Evolutionary conservation across 2,113 vertebrate species (phyloP).

Genomic region (Stercorarius parasiticus): DNA sequence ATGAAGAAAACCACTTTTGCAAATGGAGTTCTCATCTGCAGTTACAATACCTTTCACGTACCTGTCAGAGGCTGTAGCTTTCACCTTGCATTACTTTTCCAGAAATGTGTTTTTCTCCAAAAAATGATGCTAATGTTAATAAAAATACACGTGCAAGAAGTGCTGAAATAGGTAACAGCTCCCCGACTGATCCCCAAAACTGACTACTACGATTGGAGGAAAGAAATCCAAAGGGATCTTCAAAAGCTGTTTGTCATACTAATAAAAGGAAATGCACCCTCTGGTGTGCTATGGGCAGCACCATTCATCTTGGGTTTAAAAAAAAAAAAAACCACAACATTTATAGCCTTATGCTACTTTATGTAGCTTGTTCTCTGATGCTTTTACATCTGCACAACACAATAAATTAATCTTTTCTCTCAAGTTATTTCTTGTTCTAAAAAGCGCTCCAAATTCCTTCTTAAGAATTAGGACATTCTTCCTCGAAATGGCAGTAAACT

Average conservation of each 20-base stretch:
- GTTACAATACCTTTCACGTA: not conserved
- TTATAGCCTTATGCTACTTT: not conserved
- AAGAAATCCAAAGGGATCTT: not conserved
- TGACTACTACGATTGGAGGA: not conserved
- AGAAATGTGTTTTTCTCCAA: rapidly evolving
- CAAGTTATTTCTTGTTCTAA: not conserved
- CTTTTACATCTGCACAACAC: not conserved
- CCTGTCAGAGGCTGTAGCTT: not conserved
- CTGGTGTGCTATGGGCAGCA: not conserved
- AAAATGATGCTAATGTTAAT: not conserved
- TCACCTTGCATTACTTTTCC: not conserved
- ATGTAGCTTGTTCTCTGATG: not conserved
- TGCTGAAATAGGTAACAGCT: not conserved
- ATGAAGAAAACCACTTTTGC: not conserved
- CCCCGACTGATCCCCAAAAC: not conserved
- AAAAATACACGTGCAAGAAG: not conserved
- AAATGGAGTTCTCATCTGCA: not conserved
- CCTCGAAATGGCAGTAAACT: not conserved
- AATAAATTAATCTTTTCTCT: not conserved
- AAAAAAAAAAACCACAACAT: not conserved
- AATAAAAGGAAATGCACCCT: not conserved
- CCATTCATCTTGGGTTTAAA: not conserved
- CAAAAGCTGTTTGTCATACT: not conserved
- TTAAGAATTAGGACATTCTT: not conserved
- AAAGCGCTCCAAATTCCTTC: not conserved